These are phyloP conservation scores for Thelaira solivaga DNA, from an alignment of 2,888 invertebrate genomes.

Conservation along the genomic window DNA sequence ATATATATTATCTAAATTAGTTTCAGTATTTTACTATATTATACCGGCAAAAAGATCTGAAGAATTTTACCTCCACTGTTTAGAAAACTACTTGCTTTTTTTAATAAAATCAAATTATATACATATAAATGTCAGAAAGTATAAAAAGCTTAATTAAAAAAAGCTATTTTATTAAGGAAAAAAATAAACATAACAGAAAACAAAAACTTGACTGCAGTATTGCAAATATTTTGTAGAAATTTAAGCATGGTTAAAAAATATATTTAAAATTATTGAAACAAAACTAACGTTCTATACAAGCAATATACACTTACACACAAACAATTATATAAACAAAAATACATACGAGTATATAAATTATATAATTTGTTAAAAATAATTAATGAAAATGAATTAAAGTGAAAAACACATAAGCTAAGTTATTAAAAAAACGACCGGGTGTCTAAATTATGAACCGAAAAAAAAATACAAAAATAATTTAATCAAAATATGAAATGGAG, in stretches of 20 bases:
- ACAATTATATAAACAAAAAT: constrained; percentile 37
- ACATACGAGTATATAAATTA: too few species aligned
- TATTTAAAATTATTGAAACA: constrained; percentile 44
- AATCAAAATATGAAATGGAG: too few species aligned
- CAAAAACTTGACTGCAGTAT: constrained; percentile 74
- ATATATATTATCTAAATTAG: too few species aligned
- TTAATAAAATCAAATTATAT: too few species aligned
- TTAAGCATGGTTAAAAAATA: constrained; percentile 70
- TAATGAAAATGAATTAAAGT: constrained; percentile 13
- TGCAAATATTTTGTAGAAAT: constrained; percentile 76
- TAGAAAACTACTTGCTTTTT: too few species aligned
- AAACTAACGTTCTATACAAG: constrained; percentile 51
- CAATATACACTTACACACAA: constrained; percentile 55
- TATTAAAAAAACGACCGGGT: constrained; percentile 43
- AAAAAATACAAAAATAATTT: not conserved
- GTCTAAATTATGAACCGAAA: constrained; percentile 29
- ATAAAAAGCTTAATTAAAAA: constrained; percentile 52
- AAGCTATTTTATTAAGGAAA: constrained; percentile 60
- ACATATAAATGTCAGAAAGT: constrained; percentile 49
- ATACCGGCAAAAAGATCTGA: too few species aligned
- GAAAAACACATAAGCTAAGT: constrained; percentile 24
- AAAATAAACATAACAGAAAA: constrained; percentile 26
- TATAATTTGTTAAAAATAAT: constrained; percentile 45
- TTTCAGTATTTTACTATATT: too few species aligned
- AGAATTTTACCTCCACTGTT: too few species aligned